phyloP scores from a whole-genome alignment of 2,797 vertebrate genomes.

The Bradypodion pumilum region DNA sequence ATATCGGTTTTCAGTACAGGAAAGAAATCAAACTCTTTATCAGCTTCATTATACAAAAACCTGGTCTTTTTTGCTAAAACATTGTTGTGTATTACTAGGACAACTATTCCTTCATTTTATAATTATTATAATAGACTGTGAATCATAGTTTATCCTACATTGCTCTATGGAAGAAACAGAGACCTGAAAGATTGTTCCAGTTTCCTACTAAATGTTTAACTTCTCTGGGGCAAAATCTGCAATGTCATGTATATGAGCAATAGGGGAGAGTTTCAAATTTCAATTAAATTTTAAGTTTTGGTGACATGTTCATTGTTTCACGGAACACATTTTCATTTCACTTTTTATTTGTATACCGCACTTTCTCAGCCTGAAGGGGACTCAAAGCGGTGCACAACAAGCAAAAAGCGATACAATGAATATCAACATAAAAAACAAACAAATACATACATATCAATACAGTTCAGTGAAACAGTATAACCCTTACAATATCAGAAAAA shows the following conservation, averaged over 20 bases:
- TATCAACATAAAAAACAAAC: no score
- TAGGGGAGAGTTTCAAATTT: neutral
- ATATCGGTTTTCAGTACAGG: constrained; percentile 21
- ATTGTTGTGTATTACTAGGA: neutral
- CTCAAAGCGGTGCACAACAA: no score
- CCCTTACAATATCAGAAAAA: no score
- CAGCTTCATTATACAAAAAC: constrained; percentile 9
- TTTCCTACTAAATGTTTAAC: neutral
- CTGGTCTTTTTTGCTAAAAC: neutral
- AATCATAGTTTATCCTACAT: constrained; percentile 1
- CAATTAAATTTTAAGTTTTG: neutral
- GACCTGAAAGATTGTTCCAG: neutral
- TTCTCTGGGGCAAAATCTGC: neutral
- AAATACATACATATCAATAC: no score
- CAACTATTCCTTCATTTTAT: neutral
- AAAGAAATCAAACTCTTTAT: constrained; percentile 19
- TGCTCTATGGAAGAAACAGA: neutral
- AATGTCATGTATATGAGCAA: neutral
- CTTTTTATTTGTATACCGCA: no score
- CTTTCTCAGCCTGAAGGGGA: no score
- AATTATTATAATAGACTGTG: neutral
- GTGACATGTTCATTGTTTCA: neutral
- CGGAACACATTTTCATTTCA: no score
- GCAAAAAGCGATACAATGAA: no score
- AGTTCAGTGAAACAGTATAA: no score